Conservation (phyloP, 2,888 invertebrate genomes). For the Craniophora ligustri region DNA sequence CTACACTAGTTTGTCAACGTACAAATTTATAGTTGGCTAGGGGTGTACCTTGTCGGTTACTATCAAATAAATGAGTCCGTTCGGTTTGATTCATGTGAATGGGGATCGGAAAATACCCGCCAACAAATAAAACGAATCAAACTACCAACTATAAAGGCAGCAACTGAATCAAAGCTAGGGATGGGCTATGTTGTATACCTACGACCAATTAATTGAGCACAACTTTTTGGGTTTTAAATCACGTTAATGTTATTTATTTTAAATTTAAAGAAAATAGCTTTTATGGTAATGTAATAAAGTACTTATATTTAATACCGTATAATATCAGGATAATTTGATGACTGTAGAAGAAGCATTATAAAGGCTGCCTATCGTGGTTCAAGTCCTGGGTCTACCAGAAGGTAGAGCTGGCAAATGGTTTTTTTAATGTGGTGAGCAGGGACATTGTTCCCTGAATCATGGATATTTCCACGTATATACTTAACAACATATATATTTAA, state of each 20-base stretch:
- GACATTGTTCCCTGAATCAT: no score
- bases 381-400: no score
- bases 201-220: slow-evolving; percentile 41
- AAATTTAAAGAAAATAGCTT: no score
- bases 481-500: no score
- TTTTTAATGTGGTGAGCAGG: no score
- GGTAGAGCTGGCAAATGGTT: no score
- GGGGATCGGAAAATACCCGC: slow-evolving; percentile 81
- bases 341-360: no score
- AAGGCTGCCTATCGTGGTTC: no score
- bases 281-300: no score
- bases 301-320: no score
- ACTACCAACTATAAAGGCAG: slow-evolving; percentile 68
- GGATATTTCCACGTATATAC: no score
- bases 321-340: no score
- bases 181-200: slow-evolving; percentile 27
- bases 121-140: slow-evolving; percentile 83
- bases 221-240: slow-evolving; percentile 26
- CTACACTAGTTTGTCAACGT: slow-evolving; percentile 53
- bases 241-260: slow-evolving; percentile 9
- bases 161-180: slow-evolving; percentile 59
- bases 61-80: slow-evolving; percentile 86
- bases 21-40: slow-evolving; percentile 65
- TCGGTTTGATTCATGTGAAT: slow-evolving; percentile 86
- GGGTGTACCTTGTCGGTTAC: slow-evolving; percentile 74